Conservation (phyloP, 1,140 invertebrate genomes). For the Macrotrachela quadricornifera region DNA sequence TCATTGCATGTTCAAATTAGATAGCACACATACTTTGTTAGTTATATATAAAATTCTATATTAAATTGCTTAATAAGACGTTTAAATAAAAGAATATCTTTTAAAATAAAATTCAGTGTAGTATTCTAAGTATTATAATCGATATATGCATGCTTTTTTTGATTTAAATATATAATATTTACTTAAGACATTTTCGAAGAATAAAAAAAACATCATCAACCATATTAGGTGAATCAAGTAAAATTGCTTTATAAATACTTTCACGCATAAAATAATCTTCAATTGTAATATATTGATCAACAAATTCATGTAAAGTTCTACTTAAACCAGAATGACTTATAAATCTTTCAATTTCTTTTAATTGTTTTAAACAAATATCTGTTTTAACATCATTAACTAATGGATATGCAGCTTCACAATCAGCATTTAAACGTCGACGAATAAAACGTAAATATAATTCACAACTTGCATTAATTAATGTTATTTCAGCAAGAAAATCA, state of each 20-base stretch:
- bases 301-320: conserved; percentile 62
- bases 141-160: background rate
- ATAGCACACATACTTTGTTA: too few relatives aligned
- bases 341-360: conserved; percentile 42
- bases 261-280: conserved; percentile 90
- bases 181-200: conserved; percentile 79
- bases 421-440: conserved; percentile 48
- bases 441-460: conserved; percentile 78
- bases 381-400: background rate
- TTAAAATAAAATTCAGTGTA: too few relatives aligned
- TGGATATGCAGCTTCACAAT: conserved; percentile 13
- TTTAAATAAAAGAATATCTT: too few relatives aligned
- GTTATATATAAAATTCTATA: background rate
- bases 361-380: conserved; percentile 24
- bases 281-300: conserved; percentile 67
- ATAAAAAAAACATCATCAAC: conserved; percentile 96
- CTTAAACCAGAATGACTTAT: conserved; percentile 55
- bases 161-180: conserved; percentile 12
- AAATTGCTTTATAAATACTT: conserved; percentile 75
- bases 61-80: too few relatives aligned
- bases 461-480: conserved; percentile 64
- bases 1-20: too few relatives aligned
- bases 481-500: conserved; percentile 64
- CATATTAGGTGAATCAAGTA: conserved; percentile 70
- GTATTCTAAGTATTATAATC: too few relatives aligned